These are phyloP conservation scores for Rhizoglyphus robini DNA, from an alignment of 1,140 invertebrate genomes.

Conservation along the genomic window DNA sequence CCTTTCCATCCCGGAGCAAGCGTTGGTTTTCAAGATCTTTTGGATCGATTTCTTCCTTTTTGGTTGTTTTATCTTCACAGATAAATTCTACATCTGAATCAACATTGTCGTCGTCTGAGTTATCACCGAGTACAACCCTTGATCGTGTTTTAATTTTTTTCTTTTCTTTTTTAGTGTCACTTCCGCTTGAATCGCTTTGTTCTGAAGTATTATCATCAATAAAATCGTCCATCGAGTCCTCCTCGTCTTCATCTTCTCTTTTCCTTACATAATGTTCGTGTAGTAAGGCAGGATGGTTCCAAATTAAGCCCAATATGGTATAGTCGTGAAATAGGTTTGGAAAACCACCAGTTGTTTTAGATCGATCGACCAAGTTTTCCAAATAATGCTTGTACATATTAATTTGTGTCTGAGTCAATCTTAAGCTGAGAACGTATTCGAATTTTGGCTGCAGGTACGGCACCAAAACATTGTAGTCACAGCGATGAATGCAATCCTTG, in stretches of 20 bases:
- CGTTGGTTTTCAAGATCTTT: not conserved
- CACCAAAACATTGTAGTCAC: constrained; percentile 74
- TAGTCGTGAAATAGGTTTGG: constrained; percentile 94
- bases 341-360: not conserved
- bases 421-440: constrained; percentile 74
- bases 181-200: not conserved
- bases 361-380: constrained; percentile 14
- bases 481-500: constrained; percentile 78
- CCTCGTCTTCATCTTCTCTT: not conserved
- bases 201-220: not conserved
- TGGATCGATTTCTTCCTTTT: not conserved
- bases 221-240: not conserved
- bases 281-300: constrained; percentile 98
- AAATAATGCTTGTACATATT: constrained; percentile 41
- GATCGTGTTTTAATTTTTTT: constrained; percentile 1
- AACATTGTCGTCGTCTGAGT: constrained; percentile 17
- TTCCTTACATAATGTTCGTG: not conserved
- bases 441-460: constrained; percentile 75
- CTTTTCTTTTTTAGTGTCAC: not conserved
- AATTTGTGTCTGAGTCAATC: constrained; percentile 75
- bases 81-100: constrained; percentile 53
- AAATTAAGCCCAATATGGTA: constrained; percentile 97
- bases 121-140: not conserved
- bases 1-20: not conserved
- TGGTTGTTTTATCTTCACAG: not conserved